Percentiles rank a stretch among this genome's conserved stretches.
phyloP scores from a whole-genome alignment of 1,140 invertebrate species.

The Thalassaphorura encarpata region DNA sequence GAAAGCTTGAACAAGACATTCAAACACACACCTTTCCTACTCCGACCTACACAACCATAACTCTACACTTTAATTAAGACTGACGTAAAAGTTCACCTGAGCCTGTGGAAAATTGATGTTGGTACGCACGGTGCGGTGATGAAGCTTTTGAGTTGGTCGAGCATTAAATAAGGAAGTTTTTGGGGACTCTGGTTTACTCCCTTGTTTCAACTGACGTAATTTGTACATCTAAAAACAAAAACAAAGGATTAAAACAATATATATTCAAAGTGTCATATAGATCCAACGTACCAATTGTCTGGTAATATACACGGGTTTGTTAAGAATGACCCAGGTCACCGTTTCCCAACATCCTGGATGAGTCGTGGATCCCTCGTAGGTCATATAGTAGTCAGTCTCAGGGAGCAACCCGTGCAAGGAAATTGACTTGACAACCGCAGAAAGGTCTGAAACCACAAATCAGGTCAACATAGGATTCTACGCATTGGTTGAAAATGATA shows the following conservation, averaged over 20 bases:
- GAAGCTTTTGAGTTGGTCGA: slow-evolving; percentile 74
- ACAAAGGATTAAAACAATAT: slow-evolving; percentile 5
- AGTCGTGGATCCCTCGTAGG: slow-evolving; percentile 91
- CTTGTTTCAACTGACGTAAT: slow-evolving; percentile 74
- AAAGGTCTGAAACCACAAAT: slow-evolving; percentile 59
- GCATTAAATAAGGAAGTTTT: slow-evolving; percentile 87
- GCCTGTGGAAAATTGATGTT: slow-evolving; percentile 86
- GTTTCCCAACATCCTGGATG: slow-evolving; percentile 87
- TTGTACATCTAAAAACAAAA: slow-evolving; percentile 58
- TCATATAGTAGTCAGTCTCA: slow-evolving; percentile 90
- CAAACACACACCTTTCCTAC: no score
- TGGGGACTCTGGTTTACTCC: slow-evolving; percentile 69
- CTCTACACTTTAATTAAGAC: slow-evolving; percentile 26
- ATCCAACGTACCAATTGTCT: slow-evolving; percentile 68
- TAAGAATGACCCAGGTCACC: slow-evolving; percentile 89
- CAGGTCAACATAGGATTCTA: no score
- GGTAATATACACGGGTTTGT: slow-evolving; percentile 93
- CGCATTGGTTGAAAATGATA: no score
- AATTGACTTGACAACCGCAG: slow-evolving; percentile 66
- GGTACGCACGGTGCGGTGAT: slow-evolving; percentile 82
- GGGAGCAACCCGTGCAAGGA: slow-evolving; percentile 75
- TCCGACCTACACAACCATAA: slow-evolving; percentile 14
- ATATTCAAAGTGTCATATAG: neutral
- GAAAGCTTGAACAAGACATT: no score
- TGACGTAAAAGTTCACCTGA: slow-evolving; percentile 47